phyloP scores from a whole-genome alignment of 2,888 invertebrate species.

The Apotomis capreana region DNA sequence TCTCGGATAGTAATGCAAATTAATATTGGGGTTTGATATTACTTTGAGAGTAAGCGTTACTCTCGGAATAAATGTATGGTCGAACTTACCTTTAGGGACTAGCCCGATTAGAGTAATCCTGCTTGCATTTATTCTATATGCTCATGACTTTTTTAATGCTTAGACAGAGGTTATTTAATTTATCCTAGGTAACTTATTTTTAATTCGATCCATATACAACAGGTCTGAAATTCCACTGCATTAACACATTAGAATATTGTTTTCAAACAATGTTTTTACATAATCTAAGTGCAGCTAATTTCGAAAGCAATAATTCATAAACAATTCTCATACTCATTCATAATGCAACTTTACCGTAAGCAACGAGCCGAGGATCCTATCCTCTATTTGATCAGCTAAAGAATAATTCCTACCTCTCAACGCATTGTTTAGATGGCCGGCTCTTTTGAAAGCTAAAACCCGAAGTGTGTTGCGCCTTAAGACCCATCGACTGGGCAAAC shows the following conservation, averaged over 20 bases:
- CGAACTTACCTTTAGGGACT: no score
- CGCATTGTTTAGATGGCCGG: conserved; percentile 75
- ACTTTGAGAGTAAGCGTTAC: no score
- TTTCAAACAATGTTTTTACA: conserved; percentile 11
- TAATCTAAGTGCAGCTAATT: conserved; percentile 11
- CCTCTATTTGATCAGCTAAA: conserved; percentile 72
- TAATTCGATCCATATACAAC: not conserved
- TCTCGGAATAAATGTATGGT: no score
- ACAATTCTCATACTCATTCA: conserved; percentile 29
- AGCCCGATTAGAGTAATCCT: no score
- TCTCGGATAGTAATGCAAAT: no score
- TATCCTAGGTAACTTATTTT: not conserved
- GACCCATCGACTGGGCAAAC: conserved; percentile 79
- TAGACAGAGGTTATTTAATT: no score
- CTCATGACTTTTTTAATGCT: no score
- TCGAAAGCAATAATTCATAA: conserved; percentile 26
- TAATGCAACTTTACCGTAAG: conserved; percentile 50
- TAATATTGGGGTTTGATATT: no score
- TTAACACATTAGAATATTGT: not conserved
- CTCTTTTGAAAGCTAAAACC: conserved; percentile 82
- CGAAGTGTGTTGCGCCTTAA: conserved; percentile 80
- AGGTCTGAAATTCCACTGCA: not conserved
- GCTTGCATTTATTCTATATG: no score
- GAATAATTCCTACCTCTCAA: conserved; percentile 74
- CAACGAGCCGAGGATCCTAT: conserved; percentile 58